These are phyloP conservation scores for Bombus difficillimus DNA, from an alignment of 1,140 invertebrate genomes.

Conservation along the genomic window DNA sequence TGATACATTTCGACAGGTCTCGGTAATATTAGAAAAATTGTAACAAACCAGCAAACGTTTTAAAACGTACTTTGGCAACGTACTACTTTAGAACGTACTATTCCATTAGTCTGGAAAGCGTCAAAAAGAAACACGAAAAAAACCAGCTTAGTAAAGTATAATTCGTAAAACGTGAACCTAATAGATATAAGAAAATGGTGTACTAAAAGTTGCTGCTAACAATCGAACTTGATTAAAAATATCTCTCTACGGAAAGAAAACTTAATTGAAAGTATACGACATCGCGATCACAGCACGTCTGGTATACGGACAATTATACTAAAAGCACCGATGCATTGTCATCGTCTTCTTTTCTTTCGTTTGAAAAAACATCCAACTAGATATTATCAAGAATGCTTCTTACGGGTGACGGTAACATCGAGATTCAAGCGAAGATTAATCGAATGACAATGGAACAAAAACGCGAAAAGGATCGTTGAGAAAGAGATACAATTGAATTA, in stretches of 20 bases:
- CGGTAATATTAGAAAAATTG: no score
- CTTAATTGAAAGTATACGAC: background rate
- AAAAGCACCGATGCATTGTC: background rate
- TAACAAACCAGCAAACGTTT: no score
- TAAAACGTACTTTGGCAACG: no score
- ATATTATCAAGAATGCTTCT: background rate
- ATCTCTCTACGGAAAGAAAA: background rate
- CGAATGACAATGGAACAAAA: background rate
- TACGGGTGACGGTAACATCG: background rate
- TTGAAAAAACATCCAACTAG: background rate
- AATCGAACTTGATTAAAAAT: background rate
- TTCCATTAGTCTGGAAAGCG: no score
- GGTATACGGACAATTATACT: background rate
- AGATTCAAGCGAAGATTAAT: slow-evolving; percentile 13
- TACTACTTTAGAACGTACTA: no score
- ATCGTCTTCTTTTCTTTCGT: background rate
- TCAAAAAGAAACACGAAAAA: background rate
- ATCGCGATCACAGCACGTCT: background rate
- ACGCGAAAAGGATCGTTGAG: background rate
- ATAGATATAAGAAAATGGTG: no score
- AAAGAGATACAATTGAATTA: slow-evolving; percentile 23
- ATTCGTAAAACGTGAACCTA: background rate
- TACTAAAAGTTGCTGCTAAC: background rate
- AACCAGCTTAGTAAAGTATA: background rate
- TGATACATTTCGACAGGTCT: no score